Percentiles rank a stretch among this genome's conserved stretches.
Evolutionary conservation across 2,888 invertebrate genomes (phyloP).

Genomic region (Unio pictorum): DNA sequence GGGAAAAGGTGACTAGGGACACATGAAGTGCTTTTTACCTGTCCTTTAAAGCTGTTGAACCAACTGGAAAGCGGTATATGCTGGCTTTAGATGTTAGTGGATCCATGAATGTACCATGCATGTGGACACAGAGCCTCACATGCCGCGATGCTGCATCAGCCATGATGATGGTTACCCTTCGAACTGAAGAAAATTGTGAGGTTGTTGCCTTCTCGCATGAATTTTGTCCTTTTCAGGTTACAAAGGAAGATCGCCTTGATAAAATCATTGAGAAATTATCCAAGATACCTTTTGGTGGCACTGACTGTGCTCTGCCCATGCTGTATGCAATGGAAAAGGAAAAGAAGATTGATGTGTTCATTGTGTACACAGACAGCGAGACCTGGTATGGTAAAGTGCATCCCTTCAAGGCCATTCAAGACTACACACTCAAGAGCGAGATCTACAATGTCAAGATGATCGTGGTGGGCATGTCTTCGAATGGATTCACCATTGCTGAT

Average conservation of each 20-base stretch:
- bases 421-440: constrained; percentile 75
- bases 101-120: too few species aligned
- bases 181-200: too few species aligned
- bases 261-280: constrained; percentile 31
- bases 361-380: constrained; percentile 79
- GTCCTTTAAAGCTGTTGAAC: too few species aligned
- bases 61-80: too few species aligned
- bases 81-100: too few species aligned
- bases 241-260: constrained; percentile 30
- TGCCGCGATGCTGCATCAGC: too few species aligned
- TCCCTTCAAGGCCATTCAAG: constrained; percentile 74
- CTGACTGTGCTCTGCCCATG: too few species aligned
- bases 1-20: too few species aligned
- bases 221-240: constrained; percentile 34
- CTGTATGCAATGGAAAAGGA: constrained; percentile 78
- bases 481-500: constrained; percentile 70
- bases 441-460: constrained; percentile 54
- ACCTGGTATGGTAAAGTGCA: constrained; percentile 70
- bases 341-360: constrained; percentile 80
- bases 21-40: too few species aligned
- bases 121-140: too few species aligned
- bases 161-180: too few species aligned
- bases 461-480: constrained; percentile 66
- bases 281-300: constrained; percentile 40
- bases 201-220: too few species aligned